phyloP scores from a whole-genome alignment of 2,113 vertebrate genomes.

The Xiphias gladius region DNA sequence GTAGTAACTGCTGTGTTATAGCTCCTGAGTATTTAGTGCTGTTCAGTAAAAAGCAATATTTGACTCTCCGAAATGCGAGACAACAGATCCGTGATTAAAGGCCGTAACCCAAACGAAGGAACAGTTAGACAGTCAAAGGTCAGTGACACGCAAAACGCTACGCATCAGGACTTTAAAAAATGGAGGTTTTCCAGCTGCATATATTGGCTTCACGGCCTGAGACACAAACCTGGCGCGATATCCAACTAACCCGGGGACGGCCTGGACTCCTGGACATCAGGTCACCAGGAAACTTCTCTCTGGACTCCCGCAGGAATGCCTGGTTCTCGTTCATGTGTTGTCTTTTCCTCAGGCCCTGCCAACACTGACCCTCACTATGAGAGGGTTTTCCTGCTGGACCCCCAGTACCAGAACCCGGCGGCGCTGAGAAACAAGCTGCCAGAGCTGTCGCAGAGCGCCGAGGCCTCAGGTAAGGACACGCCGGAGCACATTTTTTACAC shows the following conservation, averaged over 20 bases:
- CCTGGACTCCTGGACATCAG: not conserved
- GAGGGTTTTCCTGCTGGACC: slow-evolving; percentile 90
- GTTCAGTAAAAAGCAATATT: too few species aligned
- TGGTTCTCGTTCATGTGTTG: not conserved
- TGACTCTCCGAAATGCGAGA: not conserved
- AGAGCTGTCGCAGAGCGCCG: slow-evolving; percentile 91
- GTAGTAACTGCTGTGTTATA: too few species aligned
- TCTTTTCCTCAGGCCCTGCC: slow-evolving; percentile 27
- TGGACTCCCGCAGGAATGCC: not conserved
- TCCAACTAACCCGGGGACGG: too few species aligned
- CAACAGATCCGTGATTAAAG: not conserved
- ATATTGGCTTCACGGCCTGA: too few species aligned
- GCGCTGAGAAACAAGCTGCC: slow-evolving; percentile 89
- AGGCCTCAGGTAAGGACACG: slow-evolving; percentile 87
- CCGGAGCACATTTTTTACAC: not conserved
- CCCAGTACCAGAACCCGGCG: slow-evolving; percentile 91
- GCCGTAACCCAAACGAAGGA: not conserved
- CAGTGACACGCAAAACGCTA: too few species aligned
- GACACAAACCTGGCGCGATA: too few species aligned
- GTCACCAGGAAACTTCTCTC: not conserved
- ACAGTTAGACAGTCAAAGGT: too few species aligned
- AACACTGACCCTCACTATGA: slow-evolving; percentile 90
- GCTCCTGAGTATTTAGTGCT: too few species aligned
- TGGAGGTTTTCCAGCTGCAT: not conserved
- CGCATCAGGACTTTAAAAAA: not conserved